Evolutionary conservation across 2,113 vertebrate genomes (phyloP).

Genomic region (Thalassarche chlororhynchos): DNA sequence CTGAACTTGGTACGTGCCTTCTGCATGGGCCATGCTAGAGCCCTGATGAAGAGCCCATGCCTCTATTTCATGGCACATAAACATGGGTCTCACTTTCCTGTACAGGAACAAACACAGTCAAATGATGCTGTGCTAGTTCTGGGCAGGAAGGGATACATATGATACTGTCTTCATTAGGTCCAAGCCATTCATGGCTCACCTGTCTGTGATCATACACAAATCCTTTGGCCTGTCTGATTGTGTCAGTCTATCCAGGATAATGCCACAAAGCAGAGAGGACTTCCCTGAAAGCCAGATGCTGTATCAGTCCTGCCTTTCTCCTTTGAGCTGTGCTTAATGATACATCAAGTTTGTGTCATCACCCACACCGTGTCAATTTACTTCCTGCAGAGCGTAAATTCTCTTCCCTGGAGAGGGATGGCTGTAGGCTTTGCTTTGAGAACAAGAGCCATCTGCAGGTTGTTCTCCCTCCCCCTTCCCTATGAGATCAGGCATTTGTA

Average conservation of each 20-base stretch:
- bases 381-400: background rate
- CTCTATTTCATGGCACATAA: background rate
- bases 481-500: background rate
- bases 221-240: background rate
- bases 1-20: background rate
- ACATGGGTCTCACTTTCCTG: background rate
- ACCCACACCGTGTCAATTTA: background rate
- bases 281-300: background rate
- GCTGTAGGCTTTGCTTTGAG: background rate
- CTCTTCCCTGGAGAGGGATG: background rate
- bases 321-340: background rate
- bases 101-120: background rate
- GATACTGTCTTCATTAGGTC: background rate
- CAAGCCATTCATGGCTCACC: background rate
- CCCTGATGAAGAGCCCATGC: background rate
- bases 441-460: background rate
- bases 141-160: background rate
- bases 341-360: background rate
- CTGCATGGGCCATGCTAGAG: background rate
- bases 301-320: background rate
- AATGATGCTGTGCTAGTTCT: background rate
- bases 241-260: background rate
- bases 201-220: background rate
- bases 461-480: background rate
- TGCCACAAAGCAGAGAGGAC: background rate